Evolutionary conservation across 2,113 vertebrate species (phyloP).

Genomic region (Aythya baeri): DNA sequence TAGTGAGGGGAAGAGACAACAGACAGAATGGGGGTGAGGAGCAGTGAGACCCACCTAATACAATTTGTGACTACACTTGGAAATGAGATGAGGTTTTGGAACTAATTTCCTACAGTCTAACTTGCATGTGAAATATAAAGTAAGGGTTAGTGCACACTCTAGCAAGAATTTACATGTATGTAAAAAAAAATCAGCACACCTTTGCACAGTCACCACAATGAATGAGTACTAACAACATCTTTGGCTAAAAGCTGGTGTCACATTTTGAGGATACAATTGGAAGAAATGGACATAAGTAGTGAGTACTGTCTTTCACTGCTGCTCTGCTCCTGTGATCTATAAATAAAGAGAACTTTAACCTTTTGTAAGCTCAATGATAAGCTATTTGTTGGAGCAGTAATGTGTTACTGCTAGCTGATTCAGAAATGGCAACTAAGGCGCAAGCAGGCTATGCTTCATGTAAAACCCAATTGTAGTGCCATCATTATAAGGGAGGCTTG

Average conservation of each 20-base stretch:
- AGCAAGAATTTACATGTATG: neutral
- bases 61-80: neutral
- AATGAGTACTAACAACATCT: neutral
- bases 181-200: neutral
- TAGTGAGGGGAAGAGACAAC: neutral
- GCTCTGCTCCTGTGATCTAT: constrained; percentile 21
- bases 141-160: neutral
- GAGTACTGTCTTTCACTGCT: neutral
- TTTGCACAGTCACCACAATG: neutral
- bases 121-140: neutral
- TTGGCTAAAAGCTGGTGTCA: neutral
- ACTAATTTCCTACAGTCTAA: neutral
- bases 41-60: neutral
- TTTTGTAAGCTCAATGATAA: constrained; percentile 42
- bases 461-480: constrained; percentile 30
- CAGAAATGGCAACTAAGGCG: constrained; percentile 43
- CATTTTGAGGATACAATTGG: neutral
- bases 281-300: neutral
- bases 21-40: neutral
- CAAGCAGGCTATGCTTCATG: constrained; percentile 18
- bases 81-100: neutral
- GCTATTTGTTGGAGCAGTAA: constrained; percentile 46
- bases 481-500: neutral
- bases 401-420: constrained; percentile 19
- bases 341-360: constrained; percentile 54